Base-by-base conservation (phyloP, 2,797 vertebrate genomes). In the Peromyscus eremicus region DNA sequence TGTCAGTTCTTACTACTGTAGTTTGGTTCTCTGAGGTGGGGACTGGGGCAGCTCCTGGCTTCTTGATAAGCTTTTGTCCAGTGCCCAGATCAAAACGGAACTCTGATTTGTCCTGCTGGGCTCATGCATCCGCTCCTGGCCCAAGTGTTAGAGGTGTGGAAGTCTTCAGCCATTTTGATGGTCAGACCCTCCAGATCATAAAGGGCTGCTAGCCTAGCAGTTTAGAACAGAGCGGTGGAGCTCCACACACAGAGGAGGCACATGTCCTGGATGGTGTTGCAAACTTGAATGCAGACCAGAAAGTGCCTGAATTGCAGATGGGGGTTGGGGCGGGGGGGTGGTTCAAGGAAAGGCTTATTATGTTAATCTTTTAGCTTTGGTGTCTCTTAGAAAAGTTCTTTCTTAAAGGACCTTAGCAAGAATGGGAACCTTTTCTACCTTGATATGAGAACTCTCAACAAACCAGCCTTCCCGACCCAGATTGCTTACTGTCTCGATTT, bases 401-500 rank as follows among this genome's bases (percentile, higher is more conserved):
- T 79, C 7, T 79, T 46, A 87, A 75, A n/a, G 27, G 27, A 2
- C 40, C 55, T 66, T 80, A 49, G 55, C 34, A 75, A 62, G n/a
- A 40, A 81, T 62, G 40, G 17, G 23, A 87, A n/a, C 5, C 70
- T 93, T 92, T 64, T 29, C 34, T 94, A n/a, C 19, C 32, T 34
- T 88, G 37, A 4, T 70, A 19, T 89, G 79, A 85, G n/a, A 77
- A 75, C 40, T 89, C 52, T 68, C 23, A n/a, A 40, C 23, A 85
- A 91, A 90, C 14, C 40, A 75, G 32, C 23, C 49, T 94, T 34
- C 6, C 21, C 4, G 25, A 60, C 82, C 62, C n/a, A 85, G 2
- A 52, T 37, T 79, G 55, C 80, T 91, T 77, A 49, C 55, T 95
- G 4, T 55, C 37, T n/a, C 29, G 37, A 64, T 95, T 88, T 94